Evolutionary conservation across 2,113 vertebrate genomes (phyloP).

Genomic region (Chroicocephalus ridibundus): DNA sequence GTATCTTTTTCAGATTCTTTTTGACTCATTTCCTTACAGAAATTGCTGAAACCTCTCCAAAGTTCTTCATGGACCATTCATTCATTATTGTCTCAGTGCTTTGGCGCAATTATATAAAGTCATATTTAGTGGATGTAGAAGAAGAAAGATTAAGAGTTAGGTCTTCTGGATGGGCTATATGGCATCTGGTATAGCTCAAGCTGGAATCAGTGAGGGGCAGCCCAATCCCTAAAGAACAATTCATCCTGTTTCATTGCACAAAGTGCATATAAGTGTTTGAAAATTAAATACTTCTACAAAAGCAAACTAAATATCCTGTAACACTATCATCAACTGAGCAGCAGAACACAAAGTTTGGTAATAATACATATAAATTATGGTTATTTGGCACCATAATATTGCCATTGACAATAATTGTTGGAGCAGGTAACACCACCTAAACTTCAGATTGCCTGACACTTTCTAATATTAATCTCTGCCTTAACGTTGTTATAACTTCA

Average conservation of each 20-base stretch:
- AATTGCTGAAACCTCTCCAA: constrained; percentile 28
- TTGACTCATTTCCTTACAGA: constrained; percentile 22
- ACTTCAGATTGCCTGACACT: not conserved
- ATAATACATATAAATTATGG: not conserved
- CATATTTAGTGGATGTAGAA: not conserved
- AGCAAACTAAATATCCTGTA: not conserved
- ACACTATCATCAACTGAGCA: not conserved
- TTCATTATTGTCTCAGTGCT: constrained; percentile 8
- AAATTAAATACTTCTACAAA: constrained; percentile 6
- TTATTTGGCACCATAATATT: not conserved
- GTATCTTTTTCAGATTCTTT: not conserved
- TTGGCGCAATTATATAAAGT: not conserved
- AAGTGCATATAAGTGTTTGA: not conserved
- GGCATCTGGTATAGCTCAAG: constrained; percentile 8
- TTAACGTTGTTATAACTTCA: not conserved
- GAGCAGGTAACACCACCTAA: not conserved
- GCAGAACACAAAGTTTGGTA: not conserved
- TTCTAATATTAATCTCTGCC: not conserved
- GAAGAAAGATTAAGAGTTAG: not conserved
- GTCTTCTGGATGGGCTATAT: not conserved
- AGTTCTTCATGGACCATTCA: not conserved
- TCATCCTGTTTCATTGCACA: not conserved
- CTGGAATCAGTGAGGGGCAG: not conserved
- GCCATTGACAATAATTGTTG: not conserved
- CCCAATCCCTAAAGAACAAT: constrained; percentile 1